These are phyloP conservation scores for Chelonia mydas DNA, from an alignment of 2,797 vertebrate species.

Conservation along the genomic window DNA sequence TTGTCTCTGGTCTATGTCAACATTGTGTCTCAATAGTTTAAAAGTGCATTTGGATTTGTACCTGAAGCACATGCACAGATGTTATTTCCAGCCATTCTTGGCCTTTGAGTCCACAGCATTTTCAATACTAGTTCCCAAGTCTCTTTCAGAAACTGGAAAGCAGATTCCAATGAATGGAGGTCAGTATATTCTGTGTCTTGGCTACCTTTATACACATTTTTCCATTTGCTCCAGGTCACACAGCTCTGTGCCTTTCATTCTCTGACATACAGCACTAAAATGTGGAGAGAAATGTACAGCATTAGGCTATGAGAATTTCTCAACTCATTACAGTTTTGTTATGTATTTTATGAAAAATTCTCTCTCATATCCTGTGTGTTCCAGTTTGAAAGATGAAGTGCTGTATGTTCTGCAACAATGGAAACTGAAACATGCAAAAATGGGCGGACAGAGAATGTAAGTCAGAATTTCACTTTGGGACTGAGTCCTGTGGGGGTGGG, in stretches of 20 bases:
- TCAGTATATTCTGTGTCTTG: accelerated
- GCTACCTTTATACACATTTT: not conserved
- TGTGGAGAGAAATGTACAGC: not conserved
- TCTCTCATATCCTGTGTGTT: not conserved
- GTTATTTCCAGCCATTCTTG: not conserved
- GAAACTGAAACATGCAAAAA: not conserved
- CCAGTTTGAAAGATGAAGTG: accelerated
- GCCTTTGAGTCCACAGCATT: accelerated
- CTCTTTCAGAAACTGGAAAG: not conserved
- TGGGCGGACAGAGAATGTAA: accelerated
- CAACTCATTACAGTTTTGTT: not conserved
- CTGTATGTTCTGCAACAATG: not conserved
- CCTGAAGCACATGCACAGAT: not conserved
- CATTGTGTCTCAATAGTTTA: not conserved
- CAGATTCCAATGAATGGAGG: not conserved
- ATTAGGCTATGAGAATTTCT: not conserved
- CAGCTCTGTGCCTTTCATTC: not conserved
- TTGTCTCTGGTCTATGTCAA: not conserved
- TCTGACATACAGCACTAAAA: not conserved
- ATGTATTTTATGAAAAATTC: not conserved
- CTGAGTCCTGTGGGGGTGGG: not conserved
- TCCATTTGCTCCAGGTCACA: not conserved
- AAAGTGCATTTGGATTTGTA: not conserved
- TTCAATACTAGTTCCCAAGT: not conserved
- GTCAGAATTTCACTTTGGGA: not conserved